Evolutionary conservation across 2,888 invertebrate species (phyloP).

Genomic region (Cryptocheilus praepositus): DNA sequence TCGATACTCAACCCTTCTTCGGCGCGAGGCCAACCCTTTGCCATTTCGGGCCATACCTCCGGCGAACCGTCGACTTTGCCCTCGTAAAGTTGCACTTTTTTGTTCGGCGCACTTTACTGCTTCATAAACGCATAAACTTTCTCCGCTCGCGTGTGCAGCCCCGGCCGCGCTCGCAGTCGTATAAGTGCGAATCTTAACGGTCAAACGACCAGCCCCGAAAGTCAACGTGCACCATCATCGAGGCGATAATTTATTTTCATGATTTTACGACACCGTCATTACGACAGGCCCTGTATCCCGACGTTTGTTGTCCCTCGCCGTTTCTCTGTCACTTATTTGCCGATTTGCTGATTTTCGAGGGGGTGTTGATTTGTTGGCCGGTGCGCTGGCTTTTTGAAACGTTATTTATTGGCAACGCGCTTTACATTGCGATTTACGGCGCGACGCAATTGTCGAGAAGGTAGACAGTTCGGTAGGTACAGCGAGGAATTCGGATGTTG

Average conservation of each 20-base stretch:
- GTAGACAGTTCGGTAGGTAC: no score
- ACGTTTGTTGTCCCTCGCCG: conserved; percentile 19
- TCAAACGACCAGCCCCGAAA: conserved; percentile 39
- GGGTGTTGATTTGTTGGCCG: not conserved
- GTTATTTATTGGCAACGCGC: no score
- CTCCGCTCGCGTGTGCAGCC: conserved; percentile 36
- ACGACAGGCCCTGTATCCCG: conserved; percentile 33
- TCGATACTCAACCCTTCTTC: not conserved
- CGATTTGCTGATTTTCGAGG: not conserved
- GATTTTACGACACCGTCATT: conserved; percentile 58
- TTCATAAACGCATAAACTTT: conserved; percentile 68
- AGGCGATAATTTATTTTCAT: conserved; percentile 68
- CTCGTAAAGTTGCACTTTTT: conserved; percentile 7
- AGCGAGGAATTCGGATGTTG: no score
- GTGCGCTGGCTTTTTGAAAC: not conserved
- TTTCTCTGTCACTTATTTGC: no score
- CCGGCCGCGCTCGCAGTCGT: conserved; percentile 16
- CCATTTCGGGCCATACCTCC: not conserved
- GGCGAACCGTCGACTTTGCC: not conserved
- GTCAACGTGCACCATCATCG: conserved; percentile 63
- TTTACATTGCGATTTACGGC: no score
- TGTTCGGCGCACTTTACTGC: conserved; percentile 35
- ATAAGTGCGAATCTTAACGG: conserved; percentile 30
- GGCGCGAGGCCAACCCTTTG: conserved; percentile 1
- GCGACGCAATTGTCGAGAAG: no score